Evolutionary conservation across 2,888 invertebrate species (phyloP), one percentile per base, ranked within the genome.

Genomic region (Anticlea derivata): DNA sequence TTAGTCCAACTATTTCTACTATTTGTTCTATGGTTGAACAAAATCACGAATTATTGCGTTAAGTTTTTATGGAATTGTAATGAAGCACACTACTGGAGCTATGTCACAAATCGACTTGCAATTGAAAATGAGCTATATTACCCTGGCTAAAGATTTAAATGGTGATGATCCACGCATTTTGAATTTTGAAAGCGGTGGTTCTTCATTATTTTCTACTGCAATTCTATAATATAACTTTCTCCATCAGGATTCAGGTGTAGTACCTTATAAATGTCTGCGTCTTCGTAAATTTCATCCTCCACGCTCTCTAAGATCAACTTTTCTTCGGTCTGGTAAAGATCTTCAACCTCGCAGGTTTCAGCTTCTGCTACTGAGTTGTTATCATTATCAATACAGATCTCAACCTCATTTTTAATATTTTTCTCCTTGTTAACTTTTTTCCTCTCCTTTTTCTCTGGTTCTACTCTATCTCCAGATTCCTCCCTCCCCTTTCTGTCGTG

Each of bases 401-500:
- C 29, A 11, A 17, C 3, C 2, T 30, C 24, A 1, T 26, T 34
- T 5, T 5, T 34, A 1, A 20, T 17, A 7, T 33, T 20, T 6
- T 27, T 13, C 17, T 7, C 8, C 8, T 13, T 38, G 12, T 5
- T 29, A 7, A 7, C 1, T 5, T 38, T 38, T n/a, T 6, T 22
- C 7, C 10, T 40, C 1, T 10, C 8, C 5, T 37, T 27, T 6
- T 13, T 40, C 5, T 20, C 5, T 11, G 6, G 8, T 37, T 46
- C 10, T 1, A 23, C 7, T 24, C 11, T 30, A 0, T 10, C 7
- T 11, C 31, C 22, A 8, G 34, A 5, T 17, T 46, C 35, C 1
- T 45, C 39, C 6, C 7, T 40, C 4, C 7, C 23, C 13, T 41
- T 57, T 1, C 56, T 38, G 4, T 52, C 45, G 38, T 69, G 71